Percentiles rank a stretch among this genome's conserved stretches.
phyloP scores from a whole-genome alignment of 2,113 vertebrate genomes.

The Acanthochromis polyacanthus region DNA sequence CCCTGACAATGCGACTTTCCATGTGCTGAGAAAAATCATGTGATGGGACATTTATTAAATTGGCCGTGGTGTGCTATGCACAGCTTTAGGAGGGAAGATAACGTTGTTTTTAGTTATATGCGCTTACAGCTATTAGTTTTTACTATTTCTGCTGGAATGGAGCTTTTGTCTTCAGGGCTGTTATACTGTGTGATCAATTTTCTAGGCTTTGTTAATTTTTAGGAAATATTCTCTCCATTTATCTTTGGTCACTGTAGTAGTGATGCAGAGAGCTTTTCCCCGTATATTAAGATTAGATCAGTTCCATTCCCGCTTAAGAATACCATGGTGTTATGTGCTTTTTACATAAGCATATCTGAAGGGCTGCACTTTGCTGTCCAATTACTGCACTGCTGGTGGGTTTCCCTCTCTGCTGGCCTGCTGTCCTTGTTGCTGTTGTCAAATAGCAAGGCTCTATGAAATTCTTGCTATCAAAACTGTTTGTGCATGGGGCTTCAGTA shows the following conservation, averaged over 20 bases:
- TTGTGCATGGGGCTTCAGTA: not conserved
- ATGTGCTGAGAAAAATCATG: too few relatives aligned
- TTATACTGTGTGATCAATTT: not conserved
- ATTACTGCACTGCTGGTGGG: not conserved
- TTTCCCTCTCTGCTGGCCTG: not conserved
- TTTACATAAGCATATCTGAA: not conserved
- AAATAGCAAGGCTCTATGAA: not conserved
- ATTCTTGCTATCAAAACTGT: not conserved
- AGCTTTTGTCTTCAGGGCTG: not conserved
- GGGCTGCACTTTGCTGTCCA: not conserved
- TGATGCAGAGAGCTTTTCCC: not conserved
- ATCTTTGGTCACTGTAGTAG: not conserved
- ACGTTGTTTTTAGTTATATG: too few relatives aligned
- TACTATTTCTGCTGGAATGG: not conserved
- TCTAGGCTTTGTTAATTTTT: not conserved
- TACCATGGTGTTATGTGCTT: not conserved
- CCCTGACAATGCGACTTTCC: too few relatives aligned
- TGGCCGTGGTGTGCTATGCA: too few relatives aligned
- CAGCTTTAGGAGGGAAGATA: too few relatives aligned
- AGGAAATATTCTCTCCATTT: not conserved
- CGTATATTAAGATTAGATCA: conserved; percentile 5
- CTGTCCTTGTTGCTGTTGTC: not conserved
- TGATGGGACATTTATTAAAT: too few relatives aligned
- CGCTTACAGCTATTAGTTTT: too few relatives aligned
- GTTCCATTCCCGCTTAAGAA: not conserved